Conservation (phyloP, 1,140 invertebrate species). For the Acromyrmex echinatior region DNA sequence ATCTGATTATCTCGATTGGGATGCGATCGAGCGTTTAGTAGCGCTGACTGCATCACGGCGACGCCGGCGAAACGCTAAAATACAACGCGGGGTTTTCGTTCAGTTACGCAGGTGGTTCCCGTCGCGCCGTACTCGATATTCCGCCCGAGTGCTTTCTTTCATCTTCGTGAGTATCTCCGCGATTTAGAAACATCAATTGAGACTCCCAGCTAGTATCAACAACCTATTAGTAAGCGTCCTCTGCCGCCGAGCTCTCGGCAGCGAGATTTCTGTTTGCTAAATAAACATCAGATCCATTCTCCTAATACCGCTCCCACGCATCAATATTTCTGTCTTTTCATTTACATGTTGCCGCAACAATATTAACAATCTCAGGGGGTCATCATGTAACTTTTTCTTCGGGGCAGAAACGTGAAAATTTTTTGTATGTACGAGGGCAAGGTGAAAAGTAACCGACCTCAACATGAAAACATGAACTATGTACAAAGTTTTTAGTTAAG, state of each 20-base stretch:
- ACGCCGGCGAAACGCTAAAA: constrained; percentile 6
- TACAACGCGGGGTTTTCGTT: constrained; percentile 31
- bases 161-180: constrained; percentile 35
- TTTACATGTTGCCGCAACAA: neutral
- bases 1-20: constrained; percentile 3
- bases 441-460: too few relatives aligned
- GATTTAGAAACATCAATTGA: neutral
- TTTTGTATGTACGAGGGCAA: too few relatives aligned
- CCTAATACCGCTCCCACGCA: neutral
- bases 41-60: neutral
- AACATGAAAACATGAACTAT: too few relatives aligned
- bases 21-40: neutral
- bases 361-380: neutral
- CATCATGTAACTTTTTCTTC: too few relatives aligned
- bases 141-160: constrained; percentile 44
- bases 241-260: neutral
- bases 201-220: constrained; percentile 21
- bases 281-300: constrained; percentile 17
- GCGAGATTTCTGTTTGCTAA: neutral
- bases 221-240: neutral
- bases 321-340: neutral
- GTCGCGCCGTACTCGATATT: constrained; percentile 41
- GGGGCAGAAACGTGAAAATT: too few relatives aligned
- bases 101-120: constrained; percentile 36
- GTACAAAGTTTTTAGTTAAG: too few relatives aligned